Evolutionary conservation across 2,113 vertebrate genomes (phyloP), one percentile per base, ranked within the genome.

Genomic region (Odontesthes bonariensis): DNA sequence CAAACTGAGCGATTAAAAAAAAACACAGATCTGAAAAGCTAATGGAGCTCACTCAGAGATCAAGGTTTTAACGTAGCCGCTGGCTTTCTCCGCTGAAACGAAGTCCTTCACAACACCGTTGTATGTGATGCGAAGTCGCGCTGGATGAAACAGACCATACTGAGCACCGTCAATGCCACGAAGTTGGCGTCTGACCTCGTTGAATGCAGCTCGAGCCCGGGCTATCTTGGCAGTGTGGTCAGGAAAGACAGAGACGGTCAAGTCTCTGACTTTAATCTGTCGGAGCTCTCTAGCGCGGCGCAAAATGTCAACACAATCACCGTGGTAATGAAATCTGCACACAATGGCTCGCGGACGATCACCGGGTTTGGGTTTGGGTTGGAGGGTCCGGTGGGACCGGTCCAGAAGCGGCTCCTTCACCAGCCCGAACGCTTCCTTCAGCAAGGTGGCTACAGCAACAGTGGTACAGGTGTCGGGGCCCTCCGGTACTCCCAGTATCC

Each of bases 61-160:
- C 35, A 35, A 35, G 35, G 4, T 35, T 35, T 35, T 35, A 8
- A 35, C 35, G 35, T 35, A 35, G 35, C 8, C 8, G 35, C 5
- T 70, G n/a, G 60, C 64, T 54, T 73, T 44, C 20, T 85, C 83
- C 32, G 23, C 56, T 19, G 56, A 79, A 11, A 47, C 27, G 2
- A 84, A 79, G 8, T 80, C 77, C 31, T 72, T 77, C 54, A 53
- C n/a, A 23, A 61, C 63, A 55, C 67, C 22, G 1, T 65, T 49
- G 59, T 69, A 68, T 8, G 72, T 74, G 20, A 81, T 69, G 32
- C 23, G 73, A n/a, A 77, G 74, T 3, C 38, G 23, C 3, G 42
- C 72, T 9, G 77, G 77, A 22, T 83, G 19, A 22, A 83, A 3
- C 7, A 79, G 56, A 4, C 71, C 72, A 14, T 73, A 76, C 14